A percentile compares a stretch with the other conserved stretches of the same genome.
Evolutionary conservation across 2,113 vertebrate genomes (phyloP).

Genomic region (Odocoileus virginianus): DNA sequence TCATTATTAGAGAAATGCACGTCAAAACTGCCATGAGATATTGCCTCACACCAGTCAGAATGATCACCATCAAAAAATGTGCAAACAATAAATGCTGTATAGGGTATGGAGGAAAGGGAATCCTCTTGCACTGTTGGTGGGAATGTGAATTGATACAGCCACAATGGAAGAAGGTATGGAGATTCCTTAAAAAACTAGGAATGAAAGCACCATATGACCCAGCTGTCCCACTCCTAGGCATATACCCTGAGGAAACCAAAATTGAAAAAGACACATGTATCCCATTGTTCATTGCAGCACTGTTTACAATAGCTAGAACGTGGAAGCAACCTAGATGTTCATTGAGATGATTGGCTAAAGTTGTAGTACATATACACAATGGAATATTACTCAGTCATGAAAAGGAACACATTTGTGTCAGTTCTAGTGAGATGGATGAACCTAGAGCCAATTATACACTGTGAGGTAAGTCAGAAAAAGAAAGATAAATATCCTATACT

Average conservation of each 20-base stretch:
- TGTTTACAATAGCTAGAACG: not conserved
- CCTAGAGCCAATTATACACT: not conserved
- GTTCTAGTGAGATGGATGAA: not conserved
- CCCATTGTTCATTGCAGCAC: not conserved
- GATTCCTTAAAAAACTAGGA: not conserved
- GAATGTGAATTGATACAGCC: not conserved
- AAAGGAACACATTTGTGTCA: not conserved
- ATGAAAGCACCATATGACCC: not conserved
- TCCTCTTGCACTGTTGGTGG: not conserved
- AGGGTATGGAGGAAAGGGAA: not conserved
- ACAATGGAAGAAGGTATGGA: not conserved
- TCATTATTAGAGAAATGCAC: not conserved
- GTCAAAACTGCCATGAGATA: not conserved
- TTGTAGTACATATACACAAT: not conserved
- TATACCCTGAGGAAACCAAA: not conserved
- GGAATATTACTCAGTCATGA: not conserved
- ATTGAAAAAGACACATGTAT: not conserved
- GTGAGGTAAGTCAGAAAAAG: not conserved
- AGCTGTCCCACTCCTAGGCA: not conserved
- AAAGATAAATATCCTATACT: not conserved
- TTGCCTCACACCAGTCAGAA: not conserved
- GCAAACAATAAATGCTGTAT: not conserved
- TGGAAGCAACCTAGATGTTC: not conserved
- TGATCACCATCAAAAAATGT: not conserved
- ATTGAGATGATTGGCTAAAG: not conserved